Conservation (phyloP, 2,888 invertebrate genomes). For the Sturmia bella region DNA sequence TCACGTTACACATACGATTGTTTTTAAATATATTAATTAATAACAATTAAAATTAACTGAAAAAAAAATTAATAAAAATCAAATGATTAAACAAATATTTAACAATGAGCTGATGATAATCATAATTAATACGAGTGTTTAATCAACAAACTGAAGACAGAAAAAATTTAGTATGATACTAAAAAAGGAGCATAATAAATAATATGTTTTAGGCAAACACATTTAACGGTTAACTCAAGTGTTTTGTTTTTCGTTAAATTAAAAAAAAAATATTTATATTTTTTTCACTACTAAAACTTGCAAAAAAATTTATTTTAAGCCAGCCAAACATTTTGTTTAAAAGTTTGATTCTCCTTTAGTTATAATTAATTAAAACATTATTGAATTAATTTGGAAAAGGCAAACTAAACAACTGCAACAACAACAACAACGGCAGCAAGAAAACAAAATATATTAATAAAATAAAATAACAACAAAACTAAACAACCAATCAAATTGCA, state of each 20-base stretch:
- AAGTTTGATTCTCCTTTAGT: too few species aligned
- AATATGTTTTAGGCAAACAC: too few species aligned
- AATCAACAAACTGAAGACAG: too few species aligned
- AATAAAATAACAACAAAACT: conserved; percentile 33
- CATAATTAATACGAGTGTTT: neutral
- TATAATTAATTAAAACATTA: conserved; percentile 20
- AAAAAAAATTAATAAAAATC: conserved; percentile 16
- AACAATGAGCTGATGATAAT: neutral
- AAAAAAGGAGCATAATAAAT: too few species aligned
- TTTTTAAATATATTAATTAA: conserved; percentile 44
- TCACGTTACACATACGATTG: conserved; percentile 57
- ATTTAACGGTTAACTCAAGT: too few species aligned
- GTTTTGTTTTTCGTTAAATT: too few species aligned
- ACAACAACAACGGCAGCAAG: neutral
- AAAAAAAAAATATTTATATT: too few species aligned
- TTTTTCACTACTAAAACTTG: too few species aligned
- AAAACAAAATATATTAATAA: conserved; percentile 42
- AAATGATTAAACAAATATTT: neutral
- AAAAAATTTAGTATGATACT: too few species aligned
- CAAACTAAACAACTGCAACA: neutral
- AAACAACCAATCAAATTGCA: conserved; percentile 69
- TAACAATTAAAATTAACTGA: conserved; percentile 20
- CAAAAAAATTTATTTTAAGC: too few species aligned
- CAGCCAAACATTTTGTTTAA: too few species aligned
- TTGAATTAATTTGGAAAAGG: conserved; percentile 13